Evolutionary conservation across 2,888 invertebrate genomes (phyloP).

Genomic region (Dilophus febrilis): DNA sequence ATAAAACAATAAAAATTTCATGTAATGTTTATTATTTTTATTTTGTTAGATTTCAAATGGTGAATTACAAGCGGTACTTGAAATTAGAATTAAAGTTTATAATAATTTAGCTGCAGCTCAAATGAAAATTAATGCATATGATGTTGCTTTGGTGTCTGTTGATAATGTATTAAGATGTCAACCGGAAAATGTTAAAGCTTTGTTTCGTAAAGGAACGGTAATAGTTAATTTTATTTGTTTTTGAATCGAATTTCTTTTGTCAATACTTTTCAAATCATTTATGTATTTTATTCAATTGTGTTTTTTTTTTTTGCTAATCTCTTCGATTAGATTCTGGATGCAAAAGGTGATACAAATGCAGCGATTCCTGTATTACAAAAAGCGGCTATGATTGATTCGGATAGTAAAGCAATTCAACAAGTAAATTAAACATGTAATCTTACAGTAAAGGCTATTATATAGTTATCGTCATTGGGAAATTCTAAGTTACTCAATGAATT

Average conservation of each 20-base stretch:
- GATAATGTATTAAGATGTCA: slow-evolving; percentile 68
- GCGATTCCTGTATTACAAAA: slow-evolving; percentile 48
- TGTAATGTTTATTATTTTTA: slow-evolving; percentile 6
- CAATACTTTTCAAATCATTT: too few relatives aligned
- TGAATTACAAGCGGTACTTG: slow-evolving; percentile 48
- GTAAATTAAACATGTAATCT: too few relatives aligned
- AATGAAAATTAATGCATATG: slow-evolving; percentile 70
- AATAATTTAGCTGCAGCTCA: slow-evolving; percentile 90
- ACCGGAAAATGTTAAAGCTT: slow-evolving; percentile 77
- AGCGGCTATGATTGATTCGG: slow-evolving; percentile 46
- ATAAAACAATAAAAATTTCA: neutral
- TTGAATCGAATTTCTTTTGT: too few relatives aligned
- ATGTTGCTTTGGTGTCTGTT: slow-evolving; percentile 68
- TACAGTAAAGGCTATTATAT: too few relatives aligned
- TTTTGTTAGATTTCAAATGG: slow-evolving; percentile 32
- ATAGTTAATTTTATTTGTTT: neutral
- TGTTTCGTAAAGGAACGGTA: slow-evolving; percentile 69
- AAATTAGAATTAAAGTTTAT: slow-evolving; percentile 66
- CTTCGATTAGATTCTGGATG: slow-evolving; percentile 38
- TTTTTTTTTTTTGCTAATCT: slow-evolving; percentile 2
- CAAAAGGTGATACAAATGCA: slow-evolving; percentile 48
- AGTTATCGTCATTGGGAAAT: too few relatives aligned
- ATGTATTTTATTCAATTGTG: neutral
- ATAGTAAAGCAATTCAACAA: slow-evolving; percentile 39
- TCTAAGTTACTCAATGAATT: too few relatives aligned